phyloP scores from a whole-genome alignment of 2,888 invertebrate genomes.

The Drosophila meridionalis region DNA sequence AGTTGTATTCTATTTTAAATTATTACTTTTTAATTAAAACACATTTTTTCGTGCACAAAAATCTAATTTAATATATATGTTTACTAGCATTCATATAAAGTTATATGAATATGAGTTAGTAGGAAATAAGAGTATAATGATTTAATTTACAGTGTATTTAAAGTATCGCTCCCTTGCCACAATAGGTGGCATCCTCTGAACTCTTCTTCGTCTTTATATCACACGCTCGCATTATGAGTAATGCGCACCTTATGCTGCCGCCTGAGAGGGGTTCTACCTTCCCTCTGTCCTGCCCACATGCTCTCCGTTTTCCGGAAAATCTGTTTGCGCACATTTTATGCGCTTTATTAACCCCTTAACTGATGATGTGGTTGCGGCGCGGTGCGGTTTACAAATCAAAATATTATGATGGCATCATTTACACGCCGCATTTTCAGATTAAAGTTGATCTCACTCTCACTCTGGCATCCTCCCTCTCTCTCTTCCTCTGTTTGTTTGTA shows the following conservation, averaged over 20 bases:
- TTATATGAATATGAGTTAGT: too few species aligned
- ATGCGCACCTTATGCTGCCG: constrained; percentile 82
- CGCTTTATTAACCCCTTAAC: constrained; percentile 80
- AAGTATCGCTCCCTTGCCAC: constrained; percentile 2
- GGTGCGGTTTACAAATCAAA: constrained; percentile 71
- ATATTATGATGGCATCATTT: constrained; percentile 83
- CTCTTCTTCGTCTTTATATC: constrained; percentile 43
- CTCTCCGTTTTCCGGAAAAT: constrained; percentile 31
- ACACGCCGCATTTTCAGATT: constrained; percentile 82
- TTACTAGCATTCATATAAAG: background rate
- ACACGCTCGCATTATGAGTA: constrained; percentile 79
- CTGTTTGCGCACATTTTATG: constrained; percentile 62
- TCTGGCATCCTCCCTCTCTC: too few species aligned
- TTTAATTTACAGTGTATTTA: background rate
- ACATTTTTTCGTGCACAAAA: too few species aligned
- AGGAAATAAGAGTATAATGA: too few species aligned
- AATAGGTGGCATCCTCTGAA: constrained; percentile 33
- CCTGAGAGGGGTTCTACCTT: constrained; percentile 65
- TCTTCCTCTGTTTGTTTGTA: constrained; percentile 1
- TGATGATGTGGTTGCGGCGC: constrained; percentile 61
- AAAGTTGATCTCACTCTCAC: constrained; percentile 57
- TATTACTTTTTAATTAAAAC: too few species aligned
- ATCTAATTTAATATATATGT: background rate
- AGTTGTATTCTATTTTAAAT: too few species aligned
- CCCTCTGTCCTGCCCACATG: background rate